Conservation (phyloP, 2,888 invertebrate species). For the Caenorhabditis angaria region DNA sequence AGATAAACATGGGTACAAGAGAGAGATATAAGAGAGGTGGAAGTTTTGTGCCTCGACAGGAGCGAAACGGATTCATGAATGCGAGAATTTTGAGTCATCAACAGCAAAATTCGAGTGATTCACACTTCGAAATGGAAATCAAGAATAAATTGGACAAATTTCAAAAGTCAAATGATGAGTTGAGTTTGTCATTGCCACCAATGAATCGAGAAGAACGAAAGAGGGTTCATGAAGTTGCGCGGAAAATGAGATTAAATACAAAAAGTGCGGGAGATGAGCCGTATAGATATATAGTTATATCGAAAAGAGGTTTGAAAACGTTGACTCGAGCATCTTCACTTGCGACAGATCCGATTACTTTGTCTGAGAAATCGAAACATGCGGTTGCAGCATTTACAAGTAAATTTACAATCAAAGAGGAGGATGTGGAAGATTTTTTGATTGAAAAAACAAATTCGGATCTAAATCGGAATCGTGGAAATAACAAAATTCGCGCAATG, state of each 20-base stretch:
- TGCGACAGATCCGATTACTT: conserved; percentile 14
- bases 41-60: neutral
- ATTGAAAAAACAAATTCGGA: conserved; percentile 3
- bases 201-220: conserved; percentile 49
- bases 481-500: neutral
- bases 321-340: neutral
- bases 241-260: conserved; percentile 36
- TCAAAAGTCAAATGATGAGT: neutral
- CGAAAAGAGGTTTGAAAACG: neutral
- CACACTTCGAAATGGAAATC: neutral
- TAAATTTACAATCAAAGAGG: conserved; percentile 6
- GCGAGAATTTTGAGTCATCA: neutral
- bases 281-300: conserved; percentile 36
- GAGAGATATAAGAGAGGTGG: neutral
- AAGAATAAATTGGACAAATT: neutral
- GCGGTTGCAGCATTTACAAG: neutral
- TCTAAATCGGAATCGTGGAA: neutral
- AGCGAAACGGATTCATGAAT: neutral
- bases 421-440: conserved; percentile 18
- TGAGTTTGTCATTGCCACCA: neutral
- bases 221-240: conserved; percentile 53
- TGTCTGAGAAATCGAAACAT: neutral
- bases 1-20: neutral
- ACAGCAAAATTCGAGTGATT: neutral
- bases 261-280: conserved; percentile 47